These are phyloP conservation scores for Epinephelus coioides DNA, from an alignment of 2,797 vertebrate species.

Conservation along the genomic window DNA sequence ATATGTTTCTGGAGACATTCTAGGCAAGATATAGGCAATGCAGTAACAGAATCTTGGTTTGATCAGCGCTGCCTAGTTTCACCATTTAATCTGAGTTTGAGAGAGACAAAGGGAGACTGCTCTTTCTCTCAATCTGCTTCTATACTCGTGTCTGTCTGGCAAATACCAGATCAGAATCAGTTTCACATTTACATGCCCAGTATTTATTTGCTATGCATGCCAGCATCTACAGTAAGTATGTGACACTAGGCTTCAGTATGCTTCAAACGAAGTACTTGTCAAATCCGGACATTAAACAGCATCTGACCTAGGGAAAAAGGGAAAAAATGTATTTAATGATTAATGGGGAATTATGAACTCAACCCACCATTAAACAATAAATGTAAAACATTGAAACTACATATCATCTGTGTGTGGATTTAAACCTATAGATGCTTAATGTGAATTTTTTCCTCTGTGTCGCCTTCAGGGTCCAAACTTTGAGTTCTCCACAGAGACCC, in stretches of 20 bases:
- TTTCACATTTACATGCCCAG: background rate
- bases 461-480: slow-evolving; percentile 76
- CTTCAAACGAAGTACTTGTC: background rate
- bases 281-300: background rate
- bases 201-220: background rate
- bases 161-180: background rate
- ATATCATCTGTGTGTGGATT: background rate
- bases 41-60: too few relatives aligned
- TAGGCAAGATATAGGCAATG: too few relatives aligned
- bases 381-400: background rate
- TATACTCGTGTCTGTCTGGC: too few relatives aligned
- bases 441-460: background rate
- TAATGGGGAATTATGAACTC: background rate
- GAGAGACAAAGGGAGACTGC: too few relatives aligned
- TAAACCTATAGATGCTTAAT: background rate
- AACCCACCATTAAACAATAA: background rate
- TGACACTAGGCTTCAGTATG: background rate
- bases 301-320: background rate
- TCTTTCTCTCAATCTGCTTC: too few relatives aligned
- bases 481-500: slow-evolving; percentile 94
- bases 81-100: too few relatives aligned
- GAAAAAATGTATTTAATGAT: background rate
- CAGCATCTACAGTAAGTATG: background rate
- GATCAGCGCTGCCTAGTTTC: too few relatives aligned
- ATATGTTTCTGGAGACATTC: too few relatives aligned